Base-by-base conservation (phyloP, 2,797 vertebrate genomes). In the Acropternis orthonyx region DNA sequence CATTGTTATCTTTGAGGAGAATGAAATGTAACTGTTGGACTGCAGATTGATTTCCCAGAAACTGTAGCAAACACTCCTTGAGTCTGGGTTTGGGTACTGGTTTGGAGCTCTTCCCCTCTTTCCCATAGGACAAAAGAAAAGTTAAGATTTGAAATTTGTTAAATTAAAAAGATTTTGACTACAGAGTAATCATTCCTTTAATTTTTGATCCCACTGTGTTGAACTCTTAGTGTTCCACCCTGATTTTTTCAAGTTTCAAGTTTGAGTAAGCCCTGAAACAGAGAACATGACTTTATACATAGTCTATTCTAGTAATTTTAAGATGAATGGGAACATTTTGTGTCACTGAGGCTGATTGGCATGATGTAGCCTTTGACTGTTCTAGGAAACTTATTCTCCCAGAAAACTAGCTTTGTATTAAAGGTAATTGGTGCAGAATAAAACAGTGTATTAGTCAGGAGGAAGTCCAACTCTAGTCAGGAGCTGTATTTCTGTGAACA, bases 21-120 rank as follows among this genome's bases (percentile, higher is more conserved):
- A 76, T 51, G 39, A 78, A 48, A 36, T 81, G 22, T 49, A 77
- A 20, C n/a, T 62, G 4, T 51, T 51, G 9, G 13, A 46, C 13
- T n/a, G 21, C 0, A 0, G 11, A n/a, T 94, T 95, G 46, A 32
- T 43, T 26, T 76, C 15, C 48, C 41, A 58, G 36, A 7, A 85
- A 8, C 10, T 66, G 21, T 24, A 54, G 16, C 19, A 88, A 76
- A 81, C 89, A 17, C 4, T 69, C 18, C 5, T 36, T 63, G 24
- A 5, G 3, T 0, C 2, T 73, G 22, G 13, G 3, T 58, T 49
- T 73, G 30, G 62, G 51, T 58, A 28, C 12, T 43, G 10, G 1
- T 59, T 51, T 19, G 7, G 27, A 82, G 17, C 2, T 54, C 30
- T 89, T 56, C 9, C 4, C 14, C 36, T 77, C 52, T 77, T 52